These are phyloP conservation scores for Upupa epops DNA, from an alignment of 2,113 vertebrate species.

Conservation along the genomic window DNA sequence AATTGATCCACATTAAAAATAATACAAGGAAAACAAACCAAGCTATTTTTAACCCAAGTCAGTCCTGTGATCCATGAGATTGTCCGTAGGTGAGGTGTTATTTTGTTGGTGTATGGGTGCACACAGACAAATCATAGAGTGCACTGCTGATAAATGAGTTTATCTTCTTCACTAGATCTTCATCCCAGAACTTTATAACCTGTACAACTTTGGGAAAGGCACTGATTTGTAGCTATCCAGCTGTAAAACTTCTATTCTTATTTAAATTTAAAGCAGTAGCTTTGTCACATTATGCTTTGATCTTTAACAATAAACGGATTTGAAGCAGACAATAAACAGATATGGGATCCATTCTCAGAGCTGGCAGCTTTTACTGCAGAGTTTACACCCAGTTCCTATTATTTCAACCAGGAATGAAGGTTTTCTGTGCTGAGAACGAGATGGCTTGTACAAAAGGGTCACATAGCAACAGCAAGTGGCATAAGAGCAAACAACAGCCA, in stretches of 20 bases:
- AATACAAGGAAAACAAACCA: background rate
- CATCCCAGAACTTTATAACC: background rate
- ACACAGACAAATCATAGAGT: background rate
- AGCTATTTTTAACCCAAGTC: background rate
- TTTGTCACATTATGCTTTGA: background rate
- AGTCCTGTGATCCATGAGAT: background rate
- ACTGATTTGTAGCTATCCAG: background rate
- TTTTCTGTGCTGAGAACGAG: background rate
- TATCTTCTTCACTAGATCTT: background rate
- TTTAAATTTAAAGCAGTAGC: background rate
- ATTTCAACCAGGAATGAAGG: background rate
- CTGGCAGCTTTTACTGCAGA: background rate
- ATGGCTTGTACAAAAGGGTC: background rate
- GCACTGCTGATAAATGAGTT: background rate
- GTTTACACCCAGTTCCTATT: too few relatives aligned
- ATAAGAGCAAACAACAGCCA: background rate
- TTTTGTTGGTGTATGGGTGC: background rate
- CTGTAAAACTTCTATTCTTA: background rate
- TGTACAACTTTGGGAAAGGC: background rate
- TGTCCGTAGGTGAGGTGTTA: background rate
- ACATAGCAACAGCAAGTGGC: background rate
- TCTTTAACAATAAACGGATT: background rate
- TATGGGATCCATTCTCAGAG: background rate
- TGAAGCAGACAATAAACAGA: background rate
- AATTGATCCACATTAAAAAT: constrained; percentile 5